Base-by-base conservation (phyloP, 2,888 invertebrate genomes). In the Melolontha melolontha region DNA sequence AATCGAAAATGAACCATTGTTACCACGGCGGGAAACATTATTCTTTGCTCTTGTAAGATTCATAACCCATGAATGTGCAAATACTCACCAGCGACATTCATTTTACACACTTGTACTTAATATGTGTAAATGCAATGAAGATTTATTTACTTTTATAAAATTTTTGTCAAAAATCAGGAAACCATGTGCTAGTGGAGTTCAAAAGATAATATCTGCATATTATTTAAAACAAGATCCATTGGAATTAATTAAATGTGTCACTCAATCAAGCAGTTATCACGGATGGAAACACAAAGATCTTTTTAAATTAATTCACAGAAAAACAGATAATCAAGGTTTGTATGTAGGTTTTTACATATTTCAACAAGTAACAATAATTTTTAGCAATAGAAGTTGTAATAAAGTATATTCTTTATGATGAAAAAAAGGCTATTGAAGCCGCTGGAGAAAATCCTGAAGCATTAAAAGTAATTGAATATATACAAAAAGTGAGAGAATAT, bases 201-300 rank as follows among this genome's bases (percentile, higher is more conserved):
- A 89, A 72, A 88, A 85, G 72, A 85, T 87, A 65, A 84, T 93
- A 16, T 83, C 82, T 62, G 83, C 85, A 5, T 93, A 92, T 91
- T 93, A 93, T 78, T 78, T 82, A 16, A 83, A 81, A 1, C 89
- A 88, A 79, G 85, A 87, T 11, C 87, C 91, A 0, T 79, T 86
- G 78, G 86, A 88, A 59, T 83, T 93, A 47, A 90, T 89, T 0
- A 85, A 87, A 74, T 88, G 89, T 72, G 85, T 92, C 16, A 88
- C 89, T 4, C 86, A 87, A 77, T 87, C 87, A 64, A 87, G 86
- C 59, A 87, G 88, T 7, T 86, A 89, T 71, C 87, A 90, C 75
- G 90, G 91, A 4, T 91, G 92, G 85, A 87, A 87, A 0, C 93
- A 94, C 79, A 90, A 89, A 75, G 92, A 91, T 74, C 84, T 93